These are phyloP conservation scores for Tiphia femorata DNA, from an alignment of 2,888 invertebrate genomes.

Conservation along the genomic window DNA sequence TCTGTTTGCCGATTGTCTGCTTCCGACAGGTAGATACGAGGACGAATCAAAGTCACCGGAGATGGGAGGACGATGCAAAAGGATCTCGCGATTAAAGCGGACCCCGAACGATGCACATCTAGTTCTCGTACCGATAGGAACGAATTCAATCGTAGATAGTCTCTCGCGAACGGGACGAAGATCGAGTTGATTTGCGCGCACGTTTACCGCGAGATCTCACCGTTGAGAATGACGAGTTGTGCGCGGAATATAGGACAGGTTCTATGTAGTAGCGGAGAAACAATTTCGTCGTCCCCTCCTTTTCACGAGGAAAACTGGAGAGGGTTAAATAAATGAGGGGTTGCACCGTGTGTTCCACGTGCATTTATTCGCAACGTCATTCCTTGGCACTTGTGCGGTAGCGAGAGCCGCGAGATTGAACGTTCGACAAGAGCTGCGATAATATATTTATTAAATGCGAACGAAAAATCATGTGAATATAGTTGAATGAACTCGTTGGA, in stretches of 20 bases:
- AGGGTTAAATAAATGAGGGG: too few species aligned
- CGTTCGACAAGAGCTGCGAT: constrained; percentile 59
- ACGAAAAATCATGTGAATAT: constrained; percentile 53
- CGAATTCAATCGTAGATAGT: too few species aligned
- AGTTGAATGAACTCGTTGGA: constrained; percentile 29
- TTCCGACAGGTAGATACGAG: constrained; percentile 43
- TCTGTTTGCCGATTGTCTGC: constrained; percentile 57
- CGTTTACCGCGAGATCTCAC: too few species aligned
- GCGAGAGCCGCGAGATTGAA: constrained; percentile 24
- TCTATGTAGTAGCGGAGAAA: too few species aligned
- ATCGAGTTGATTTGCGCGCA: too few species aligned
- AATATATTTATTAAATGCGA: constrained; percentile 62
- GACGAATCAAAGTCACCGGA: constrained; percentile 53
- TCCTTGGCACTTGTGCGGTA: constrained; percentile 36
- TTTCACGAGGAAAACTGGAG: too few species aligned
- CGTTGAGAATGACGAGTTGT: too few species aligned
- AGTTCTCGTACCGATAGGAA: too few species aligned
- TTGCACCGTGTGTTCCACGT: constrained; percentile 32
- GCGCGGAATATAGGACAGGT: too few species aligned
- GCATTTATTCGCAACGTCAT: constrained; percentile 52
- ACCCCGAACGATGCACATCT: constrained; percentile 17
- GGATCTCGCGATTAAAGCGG: constrained; percentile 17
- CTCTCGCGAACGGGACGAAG: too few species aligned
- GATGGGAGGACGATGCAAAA: too few species aligned
- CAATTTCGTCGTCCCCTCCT: too few species aligned